Base-by-base conservation (phyloP, 2,888 invertebrate species). In the Epicampocera succincta region DNA sequence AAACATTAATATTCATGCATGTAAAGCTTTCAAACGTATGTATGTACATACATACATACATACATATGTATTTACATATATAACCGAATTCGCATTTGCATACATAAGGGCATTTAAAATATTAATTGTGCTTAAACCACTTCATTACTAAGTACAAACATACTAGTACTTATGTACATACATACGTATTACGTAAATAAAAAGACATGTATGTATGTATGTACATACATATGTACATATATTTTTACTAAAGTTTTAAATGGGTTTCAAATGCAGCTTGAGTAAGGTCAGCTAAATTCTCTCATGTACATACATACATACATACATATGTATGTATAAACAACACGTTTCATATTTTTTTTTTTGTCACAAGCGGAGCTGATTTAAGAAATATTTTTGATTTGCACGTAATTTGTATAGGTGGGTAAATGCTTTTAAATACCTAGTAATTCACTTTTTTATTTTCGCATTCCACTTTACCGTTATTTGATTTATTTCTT, bases 271-370 rank as follows among this genome's bases (percentile, higher is more conserved):
- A 9, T 6, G 25, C 19, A 17, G 40, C 50, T 79, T 79, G 46
- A 3, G 66, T 8, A 40, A 79, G 78, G 78, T 79, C 66, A 79
- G 78, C 66, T 78, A 11, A 21, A 6, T 58, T 56, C 19, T n/a
- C n/a, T n/a, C n/a, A n/a, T n/a, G n/a, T n/a, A n/a, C n/a, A n/a
- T n/a, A n/a, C n/a, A n/a, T n/a, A n/a, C n/a, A n/a, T n/a, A n/a
- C n/a, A n/a, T n/a, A n/a, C n/a, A n/a, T n/a, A n/a, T n/a, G n/a
- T n/a, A 33, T 58, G 33, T 25, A n/a, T 40, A 50, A 17, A 17
- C 29, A 72, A 42, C 65, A 65, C 71, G 58, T 44, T n/a, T 65
- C 42, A 50, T 2, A 58, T 46, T 60, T 60, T 48, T 48, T n/a
- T 0, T 38, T 58, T 58, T 19, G 9, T n/a, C 5, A 17, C 29